Evolutionary conservation across 1,140 invertebrate species (phyloP), one percentile per base, ranked within the genome.

Genomic region (Oryzaephilus surinamensis): DNA sequence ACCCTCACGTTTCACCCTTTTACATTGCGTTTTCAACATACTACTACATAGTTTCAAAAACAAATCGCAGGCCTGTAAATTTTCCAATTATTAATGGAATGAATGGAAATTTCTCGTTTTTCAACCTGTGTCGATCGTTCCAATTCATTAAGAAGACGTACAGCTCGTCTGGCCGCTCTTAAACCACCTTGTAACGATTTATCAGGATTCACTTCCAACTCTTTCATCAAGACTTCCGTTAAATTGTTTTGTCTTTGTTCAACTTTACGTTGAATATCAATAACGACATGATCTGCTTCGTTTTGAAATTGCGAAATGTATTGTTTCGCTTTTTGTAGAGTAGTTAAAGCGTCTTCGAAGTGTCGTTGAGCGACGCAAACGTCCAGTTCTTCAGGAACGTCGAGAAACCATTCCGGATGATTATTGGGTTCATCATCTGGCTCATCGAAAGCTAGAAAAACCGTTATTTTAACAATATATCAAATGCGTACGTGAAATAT

Each of bases 361-460:
- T 97, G 89, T 50, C 95, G 74, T 62, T 97, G 91, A n/a, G 94
- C 95, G 48, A 98, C 91, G 43, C 82, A 80, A 11, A 97, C 93
- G 68, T 99, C 94, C 14, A 99, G 67, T 63, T 98, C 93, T 61
- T 97, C 94, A 12, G 88, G 80, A 0, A 93, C 74, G 64, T 97
- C 93, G 36, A 80, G 55, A 17, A 98, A 61, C 94, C 94, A 97
- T 48, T 95, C 90, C 1, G 86, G 86, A 17, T 78, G 65, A 60
- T 49, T 35, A 72, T 60, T 49, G 54, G 70, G 66, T 62, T 76
- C 63, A 39, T 73, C 63, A 52, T 76, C 62, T 32, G 61, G 48
- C 57, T 71, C 66, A 40, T 75, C 63, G 45, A 64, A 62, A 14
- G 61, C 67, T 65, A 46, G 11, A 11, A 39, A 35, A 49, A 24